Conservation (phyloP, 2,797 vertebrate genomes). For the Sebastes vulpes region DNA sequence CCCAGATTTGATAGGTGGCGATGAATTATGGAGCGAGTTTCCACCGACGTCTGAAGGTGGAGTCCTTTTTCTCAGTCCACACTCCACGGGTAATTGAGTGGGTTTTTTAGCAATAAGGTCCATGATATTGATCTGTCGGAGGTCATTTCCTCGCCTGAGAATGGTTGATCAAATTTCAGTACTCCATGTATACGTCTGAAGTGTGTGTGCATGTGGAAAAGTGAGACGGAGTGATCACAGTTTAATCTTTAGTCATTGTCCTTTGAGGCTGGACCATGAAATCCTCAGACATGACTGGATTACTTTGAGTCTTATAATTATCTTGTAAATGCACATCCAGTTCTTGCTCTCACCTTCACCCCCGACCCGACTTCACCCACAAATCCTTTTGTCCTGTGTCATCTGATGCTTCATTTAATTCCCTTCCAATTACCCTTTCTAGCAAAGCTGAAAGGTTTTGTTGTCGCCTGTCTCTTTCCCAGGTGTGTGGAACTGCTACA, state of each 20-base stretch:
- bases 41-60: conserved; percentile 17
- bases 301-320: conserved; percentile 19
- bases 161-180: conserved; percentile 54
- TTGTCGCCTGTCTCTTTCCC: not conserved
- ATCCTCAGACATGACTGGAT: conserved; percentile 16
- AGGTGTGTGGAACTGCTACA: not conserved
- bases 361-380: not conserved
- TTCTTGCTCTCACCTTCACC: conserved; percentile 1
- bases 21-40: conserved; percentile 74
- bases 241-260: conserved; percentile 19
- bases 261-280: conserved; percentile 7
- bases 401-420: not conserved
- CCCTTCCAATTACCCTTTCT: conserved; percentile 14
- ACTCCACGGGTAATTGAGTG: conserved; percentile 33
- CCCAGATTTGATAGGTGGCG: conserved; percentile 28
- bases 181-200: not conserved
- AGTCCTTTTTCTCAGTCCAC: conserved; percentile 28
- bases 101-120: conserved; percentile 41
- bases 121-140: conserved; percentile 54
- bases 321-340: conserved; percentile 16
- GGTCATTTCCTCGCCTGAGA: conserved; percentile 30
- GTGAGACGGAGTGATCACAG: not conserved
- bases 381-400: conserved; percentile 12
- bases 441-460: not conserved
- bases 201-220: not conserved